phyloP scores from a whole-genome alignment of 92 coral and sea anemone genomes.

The Pocillopora grandis region DNA sequence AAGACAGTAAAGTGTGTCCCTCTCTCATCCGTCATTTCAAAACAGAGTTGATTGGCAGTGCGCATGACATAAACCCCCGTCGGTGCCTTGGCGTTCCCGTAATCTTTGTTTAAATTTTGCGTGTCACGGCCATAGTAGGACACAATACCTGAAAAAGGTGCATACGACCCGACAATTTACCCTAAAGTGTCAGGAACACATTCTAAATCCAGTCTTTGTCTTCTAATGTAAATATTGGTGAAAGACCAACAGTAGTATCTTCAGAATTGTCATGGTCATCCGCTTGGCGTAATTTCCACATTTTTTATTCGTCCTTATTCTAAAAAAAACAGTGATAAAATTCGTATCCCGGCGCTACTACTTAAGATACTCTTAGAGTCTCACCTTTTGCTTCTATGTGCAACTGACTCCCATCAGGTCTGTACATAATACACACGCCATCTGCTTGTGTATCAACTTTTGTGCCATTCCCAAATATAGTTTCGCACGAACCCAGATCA shows the following conservation, averaged over 20 bases:
- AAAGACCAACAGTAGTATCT: too few species aligned
- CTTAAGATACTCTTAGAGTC: neutral
- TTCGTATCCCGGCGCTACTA: too few species aligned
- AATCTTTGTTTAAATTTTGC: neutral
- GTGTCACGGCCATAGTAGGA: slow-evolving; percentile 33
- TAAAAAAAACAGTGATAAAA: too few species aligned
- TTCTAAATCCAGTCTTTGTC: too few species aligned
- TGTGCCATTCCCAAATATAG: slow-evolving; percentile 90
- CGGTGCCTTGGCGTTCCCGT: slow-evolving; percentile 39
- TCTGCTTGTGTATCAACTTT: slow-evolving; percentile 80
- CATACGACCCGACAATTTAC: too few species aligned
- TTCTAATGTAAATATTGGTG: too few species aligned
- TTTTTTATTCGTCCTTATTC: too few species aligned
- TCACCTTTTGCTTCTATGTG: slow-evolving; percentile 81
- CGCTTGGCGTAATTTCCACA: too few species aligned
- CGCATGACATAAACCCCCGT: slow-evolving; percentile 90
- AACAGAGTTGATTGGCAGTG: slow-evolving; percentile 78
- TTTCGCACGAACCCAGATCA: slow-evolving; percentile 79
- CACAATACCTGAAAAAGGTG: slow-evolving; percentile 47
- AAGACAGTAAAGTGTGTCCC: slow-evolving; percentile 80
- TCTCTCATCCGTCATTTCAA: slow-evolving; percentile 72
- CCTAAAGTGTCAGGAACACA: too few species aligned
- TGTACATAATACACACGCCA: slow-evolving; percentile 75
- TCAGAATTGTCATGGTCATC: too few species aligned
- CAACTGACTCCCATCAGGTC: slow-evolving; percentile 76